Percentiles rank a stretch among this genome's conserved stretches.
These are phyloP conservation scores for Orthosia gothica DNA, from an alignment of 2,888 invertebrate species.

Conservation along the genomic window DNA sequence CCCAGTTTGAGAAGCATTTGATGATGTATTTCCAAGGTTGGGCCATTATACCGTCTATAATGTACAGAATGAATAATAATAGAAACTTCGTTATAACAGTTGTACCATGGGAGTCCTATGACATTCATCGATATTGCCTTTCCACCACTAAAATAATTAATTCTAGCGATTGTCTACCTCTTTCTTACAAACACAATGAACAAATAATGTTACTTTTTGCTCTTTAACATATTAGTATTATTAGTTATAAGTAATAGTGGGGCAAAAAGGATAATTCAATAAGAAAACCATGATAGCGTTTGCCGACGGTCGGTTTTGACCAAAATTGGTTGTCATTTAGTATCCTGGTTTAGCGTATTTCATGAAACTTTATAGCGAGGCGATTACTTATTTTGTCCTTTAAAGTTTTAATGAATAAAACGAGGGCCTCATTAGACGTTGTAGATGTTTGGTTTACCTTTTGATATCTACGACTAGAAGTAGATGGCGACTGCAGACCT, in stretches of 20 bases:
- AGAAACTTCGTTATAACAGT: neutral
- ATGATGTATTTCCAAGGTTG: too few species aligned
- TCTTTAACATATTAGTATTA: too few species aligned
- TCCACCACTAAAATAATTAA: too few species aligned
- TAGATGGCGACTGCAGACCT: neutral
- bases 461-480: neutral
- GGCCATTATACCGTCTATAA: neutral
- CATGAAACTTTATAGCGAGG: neutral
- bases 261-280: neutral
- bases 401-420: neutral
- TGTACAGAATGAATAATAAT: neutral
- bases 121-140: too few species aligned
- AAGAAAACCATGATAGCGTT: neutral
- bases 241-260: too few species aligned
- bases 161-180: too few species aligned
- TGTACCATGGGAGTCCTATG: neutral
- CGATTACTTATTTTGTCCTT: neutral
- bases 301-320: neutral
- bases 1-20: neutral
- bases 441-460: neutral
- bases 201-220: too few species aligned
- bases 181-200: too few species aligned
- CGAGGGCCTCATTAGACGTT: neutral
- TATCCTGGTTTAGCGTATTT: neutral
- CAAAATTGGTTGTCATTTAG: neutral